Conservation (phyloP, 2,113 vertebrate species). For the Macquaria australasica region DNA sequence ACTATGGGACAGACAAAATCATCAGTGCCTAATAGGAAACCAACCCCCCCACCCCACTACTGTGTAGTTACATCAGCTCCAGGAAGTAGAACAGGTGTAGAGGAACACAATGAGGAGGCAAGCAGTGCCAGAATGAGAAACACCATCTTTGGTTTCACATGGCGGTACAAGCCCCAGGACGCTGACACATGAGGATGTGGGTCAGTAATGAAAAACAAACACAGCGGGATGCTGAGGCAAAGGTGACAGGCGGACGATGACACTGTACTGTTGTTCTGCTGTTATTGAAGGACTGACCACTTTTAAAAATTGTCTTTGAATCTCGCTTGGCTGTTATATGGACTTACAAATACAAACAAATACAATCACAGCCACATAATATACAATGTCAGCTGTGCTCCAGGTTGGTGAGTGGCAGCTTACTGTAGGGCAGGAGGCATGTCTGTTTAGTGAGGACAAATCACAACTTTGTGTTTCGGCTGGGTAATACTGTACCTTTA, state of each 20-base stretch:
- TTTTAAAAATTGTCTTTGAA: neutral
- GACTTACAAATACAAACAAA: neutral
- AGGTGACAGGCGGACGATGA: slow-evolving; percentile 34
- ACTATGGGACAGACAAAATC: slow-evolving; percentile 8
- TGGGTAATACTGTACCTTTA: neutral
- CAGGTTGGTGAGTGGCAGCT: neutral
- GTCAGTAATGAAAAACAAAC: slow-evolving; percentile 63
- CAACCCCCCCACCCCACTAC: neutral
- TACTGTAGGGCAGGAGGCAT: neutral
- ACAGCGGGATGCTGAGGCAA: slow-evolving; percentile 6
- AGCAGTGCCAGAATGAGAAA: slow-evolving; percentile 29
- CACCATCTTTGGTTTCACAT: slow-evolving; percentile 54
- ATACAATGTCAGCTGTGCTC: neutral
- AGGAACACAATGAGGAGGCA: slow-evolving; percentile 34
- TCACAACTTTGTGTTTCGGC: neutral
- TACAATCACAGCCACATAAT: too few relatives aligned
- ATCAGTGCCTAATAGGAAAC: neutral
- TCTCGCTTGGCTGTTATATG: neutral
- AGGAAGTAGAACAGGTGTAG: slow-evolving; percentile 56
- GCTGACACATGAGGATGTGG: slow-evolving; percentile 41
- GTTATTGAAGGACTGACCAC: neutral
- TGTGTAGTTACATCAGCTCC: slow-evolving; percentile 42
- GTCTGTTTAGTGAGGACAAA: neutral
- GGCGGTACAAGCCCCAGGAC: slow-evolving; percentile 23
- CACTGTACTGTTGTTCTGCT: neutral